Conservation (phyloP, 2,797 vertebrate species). For the Eupleurogrammus muticus region DNA sequence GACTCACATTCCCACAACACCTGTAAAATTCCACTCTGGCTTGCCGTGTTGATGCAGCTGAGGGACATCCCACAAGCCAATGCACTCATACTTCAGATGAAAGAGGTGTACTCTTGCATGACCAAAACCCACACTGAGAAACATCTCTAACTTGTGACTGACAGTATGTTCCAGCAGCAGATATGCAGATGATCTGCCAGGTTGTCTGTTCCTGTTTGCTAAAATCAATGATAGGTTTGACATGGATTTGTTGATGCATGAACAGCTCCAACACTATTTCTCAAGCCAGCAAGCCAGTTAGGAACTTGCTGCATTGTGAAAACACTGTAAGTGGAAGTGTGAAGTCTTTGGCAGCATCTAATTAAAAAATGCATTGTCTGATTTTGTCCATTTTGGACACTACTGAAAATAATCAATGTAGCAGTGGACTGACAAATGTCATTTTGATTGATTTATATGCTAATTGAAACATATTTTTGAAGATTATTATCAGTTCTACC, state of each 20-base stretch:
- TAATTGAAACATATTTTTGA: too few species aligned
- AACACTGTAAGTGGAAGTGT: background rate
- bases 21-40: slow-evolving; percentile 65
- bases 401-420: too few species aligned
- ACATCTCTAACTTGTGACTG: slow-evolving; percentile 27
- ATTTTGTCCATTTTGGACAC: too few species aligned
- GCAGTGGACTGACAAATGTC: too few species aligned
- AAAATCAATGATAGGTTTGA: background rate
- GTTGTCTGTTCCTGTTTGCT: background rate
- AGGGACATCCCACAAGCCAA: slow-evolving; percentile 32
- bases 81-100: slow-evolving; percentile 43
- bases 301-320: background rate
- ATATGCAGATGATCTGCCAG: slow-evolving; percentile 5
- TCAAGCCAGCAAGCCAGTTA: background rate
- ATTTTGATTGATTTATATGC: too few species aligned
- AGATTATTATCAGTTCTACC: too few species aligned
- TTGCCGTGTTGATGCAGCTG: slow-evolving; percentile 25
- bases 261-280: slow-evolving; percentile 1
- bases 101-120: slow-evolving; percentile 50
- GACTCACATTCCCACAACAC: slow-evolving; percentile 53
- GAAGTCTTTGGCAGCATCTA: too few species aligned
- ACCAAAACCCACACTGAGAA: slow-evolving; percentile 25
- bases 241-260: background rate
- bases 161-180: slow-evolving; percentile 18
- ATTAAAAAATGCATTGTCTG: too few species aligned